Base-by-base conservation (phyloP, 2,888 invertebrate species). In the Pristionchus mayeri region DNA sequence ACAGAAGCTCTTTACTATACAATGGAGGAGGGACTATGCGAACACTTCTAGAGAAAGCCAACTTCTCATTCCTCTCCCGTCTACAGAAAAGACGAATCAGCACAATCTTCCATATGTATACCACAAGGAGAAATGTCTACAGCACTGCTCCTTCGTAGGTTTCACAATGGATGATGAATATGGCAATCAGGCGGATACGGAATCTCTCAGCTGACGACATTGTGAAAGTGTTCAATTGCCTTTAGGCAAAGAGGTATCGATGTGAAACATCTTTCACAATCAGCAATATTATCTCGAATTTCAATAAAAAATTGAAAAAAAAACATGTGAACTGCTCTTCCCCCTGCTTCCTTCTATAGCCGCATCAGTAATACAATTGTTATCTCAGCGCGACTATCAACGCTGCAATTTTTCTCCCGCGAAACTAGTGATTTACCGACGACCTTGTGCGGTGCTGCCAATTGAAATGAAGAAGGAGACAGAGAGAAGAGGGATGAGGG, bases 381-480 rank as follows among this genome's bases (percentile, higher is more conserved):
- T 63, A 57, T 57, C 54, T 24, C 21, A 6, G 16, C 24, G 2
- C 24, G 13, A 27, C 4, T 18, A 13, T 34, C 63, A 63, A 63
- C 63, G 34, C 21, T 34, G 63, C 63, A 63, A 63, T 63, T 63
- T 63, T 30, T 63, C 63, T 30, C 34, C 27, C 18, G 11, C 54
- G 18, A 30, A 63, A 63, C 63, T 34, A 63, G 16, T 63, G 34
- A 63, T 63, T 63, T 34, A 63, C 40, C 18, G 40, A 44, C 71
- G 71, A 44, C 71, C 71, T 71, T 71, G 71, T 71, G 71, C 24
- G 71, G 40, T 44, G 71, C 71, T 71, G 71, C 71, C 71, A 71
- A 71, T 71, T 71, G 71, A 37, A 71, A 50, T 78, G 50, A 78
- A 78, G 76, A 78, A 50, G 34, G 75, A 75, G 75, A 75, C 48